Conservation (phyloP, 2,113 vertebrate species). For the Nanorana parkeri region DNA sequence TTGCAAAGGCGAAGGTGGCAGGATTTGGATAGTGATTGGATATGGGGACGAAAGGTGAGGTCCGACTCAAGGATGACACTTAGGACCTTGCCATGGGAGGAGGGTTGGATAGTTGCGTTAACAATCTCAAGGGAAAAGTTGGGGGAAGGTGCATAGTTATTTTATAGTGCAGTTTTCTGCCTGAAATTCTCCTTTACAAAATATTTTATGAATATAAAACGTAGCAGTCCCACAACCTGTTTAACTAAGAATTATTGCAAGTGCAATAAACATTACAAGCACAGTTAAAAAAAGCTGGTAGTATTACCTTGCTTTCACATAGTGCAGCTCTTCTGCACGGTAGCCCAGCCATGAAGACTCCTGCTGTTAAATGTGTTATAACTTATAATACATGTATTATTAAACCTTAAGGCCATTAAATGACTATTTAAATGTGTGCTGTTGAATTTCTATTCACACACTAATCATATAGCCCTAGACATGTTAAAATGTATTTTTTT, state of each 20-base stretch:
- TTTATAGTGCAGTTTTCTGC: too few relatives aligned
- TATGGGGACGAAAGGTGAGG: too few relatives aligned
- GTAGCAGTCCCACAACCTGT: constrained; percentile 44
- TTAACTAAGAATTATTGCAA: constrained; percentile 51
- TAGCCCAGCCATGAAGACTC: constrained; percentile 23
- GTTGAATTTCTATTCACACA: background rate
- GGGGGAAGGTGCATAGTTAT: too few relatives aligned
- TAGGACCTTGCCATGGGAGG: too few relatives aligned
- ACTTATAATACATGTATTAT: constrained; percentile 11
- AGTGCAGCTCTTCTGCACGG: constrained; percentile 16
- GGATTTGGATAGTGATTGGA: too few relatives aligned
- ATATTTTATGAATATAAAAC: constrained; percentile 51
- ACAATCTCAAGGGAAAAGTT: too few relatives aligned
- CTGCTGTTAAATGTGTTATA: constrained; percentile 33
- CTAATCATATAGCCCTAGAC: background rate
- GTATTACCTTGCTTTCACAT: constrained; percentile 48
- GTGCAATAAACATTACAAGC: constrained; percentile 49
- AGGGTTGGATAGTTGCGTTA: too few relatives aligned
- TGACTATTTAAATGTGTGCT: background rate
- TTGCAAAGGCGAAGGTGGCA: too few relatives aligned
- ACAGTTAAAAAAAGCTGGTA: constrained; percentile 27
- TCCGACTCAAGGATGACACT: too few relatives aligned
- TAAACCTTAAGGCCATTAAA: constrained; percentile 28
- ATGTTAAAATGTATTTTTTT: background rate
- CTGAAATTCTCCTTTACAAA: constrained; percentile 9